These are phyloP conservation scores for Muscidifurax raptorellus DNA, from an alignment of 1,140 invertebrate genomes.

Conservation along the genomic window DNA sequence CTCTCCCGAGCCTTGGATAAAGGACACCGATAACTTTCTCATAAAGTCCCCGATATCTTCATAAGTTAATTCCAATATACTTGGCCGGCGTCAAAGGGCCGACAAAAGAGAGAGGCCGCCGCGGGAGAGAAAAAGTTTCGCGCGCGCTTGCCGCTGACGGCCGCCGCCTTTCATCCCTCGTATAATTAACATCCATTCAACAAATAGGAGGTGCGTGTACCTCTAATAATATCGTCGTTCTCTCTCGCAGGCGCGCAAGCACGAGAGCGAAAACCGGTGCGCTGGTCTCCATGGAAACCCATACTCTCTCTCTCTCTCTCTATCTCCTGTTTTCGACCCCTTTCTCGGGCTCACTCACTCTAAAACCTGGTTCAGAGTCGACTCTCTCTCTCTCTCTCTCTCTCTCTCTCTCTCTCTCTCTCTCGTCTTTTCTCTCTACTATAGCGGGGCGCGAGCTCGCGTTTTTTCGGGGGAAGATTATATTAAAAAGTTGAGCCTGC, in stretches of 20 bases:
- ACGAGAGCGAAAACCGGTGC: neutral
- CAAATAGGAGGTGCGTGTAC: slow-evolving; percentile 42
- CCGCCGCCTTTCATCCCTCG: slow-evolving; percentile 19
- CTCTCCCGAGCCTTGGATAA: neutral
- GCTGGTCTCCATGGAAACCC: slow-evolving; percentile 50
- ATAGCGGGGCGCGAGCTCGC: neutral
- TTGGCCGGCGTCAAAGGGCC: neutral
- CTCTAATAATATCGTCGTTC: slow-evolving; percentile 38
- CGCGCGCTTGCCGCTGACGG: slow-evolving; percentile 21
- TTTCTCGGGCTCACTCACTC: neutral
- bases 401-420: neutral
- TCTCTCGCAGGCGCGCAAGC: neutral
- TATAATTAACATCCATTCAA: slow-evolving; percentile 54
- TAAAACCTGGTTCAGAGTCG: neutral
- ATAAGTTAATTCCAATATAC: slow-evolving; percentile 43
- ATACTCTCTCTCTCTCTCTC: neutral
- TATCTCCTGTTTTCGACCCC: slow-evolving; percentile 15
- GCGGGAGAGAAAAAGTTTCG: slow-evolving; percentile 29
- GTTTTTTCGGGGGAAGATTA: slow-evolving; percentile 8
- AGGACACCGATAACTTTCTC: slow-evolving; percentile 43
- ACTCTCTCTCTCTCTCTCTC: neutral
- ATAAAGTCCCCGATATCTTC: slow-evolving; percentile 33
- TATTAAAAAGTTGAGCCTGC: slow-evolving; percentile 15
- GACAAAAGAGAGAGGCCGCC: neutral
- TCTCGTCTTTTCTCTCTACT: neutral